A percentile compares a stretch with the other conserved stretches of the same genome.
Evolutionary conservation across 2,797 vertebrate genomes (phyloP).

Genomic region (Enteromius fasciolatus): DNA sequence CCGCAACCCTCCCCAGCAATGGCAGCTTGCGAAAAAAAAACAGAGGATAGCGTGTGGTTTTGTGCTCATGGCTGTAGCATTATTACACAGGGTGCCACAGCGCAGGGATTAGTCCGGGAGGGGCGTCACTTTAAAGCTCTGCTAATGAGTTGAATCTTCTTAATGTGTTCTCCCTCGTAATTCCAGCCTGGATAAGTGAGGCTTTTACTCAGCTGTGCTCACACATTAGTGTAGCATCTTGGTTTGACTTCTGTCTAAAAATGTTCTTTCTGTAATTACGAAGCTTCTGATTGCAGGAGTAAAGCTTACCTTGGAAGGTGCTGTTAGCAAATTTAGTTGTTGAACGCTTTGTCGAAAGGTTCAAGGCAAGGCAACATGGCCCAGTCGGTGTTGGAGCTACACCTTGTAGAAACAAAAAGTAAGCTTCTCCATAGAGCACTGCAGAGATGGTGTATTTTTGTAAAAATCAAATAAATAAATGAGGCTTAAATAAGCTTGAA

Average conservation of each 20-base stretch:
- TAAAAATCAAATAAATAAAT: not conserved
- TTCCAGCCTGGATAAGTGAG: constrained; percentile 83
- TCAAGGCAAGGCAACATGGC: too few species aligned
- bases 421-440: not conserved
- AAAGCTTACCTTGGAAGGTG: not conserved
- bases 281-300: constrained; percentile 54
- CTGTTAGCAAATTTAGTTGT: not conserved
- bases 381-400: not conserved
- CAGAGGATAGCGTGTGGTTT: constrained; percentile 58
- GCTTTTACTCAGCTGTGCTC: constrained; percentile 77
- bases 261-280: constrained; percentile 55
- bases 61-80: constrained; percentile 68
- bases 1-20: not conserved
- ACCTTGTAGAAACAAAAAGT: not conserved
- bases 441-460: not conserved
- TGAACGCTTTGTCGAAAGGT: not conserved
- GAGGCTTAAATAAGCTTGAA: not conserved
- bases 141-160: constrained; percentile 85
- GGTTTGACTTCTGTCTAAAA: constrained; percentile 51
- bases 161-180: constrained; percentile 84
- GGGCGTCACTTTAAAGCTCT: constrained; percentile 80
- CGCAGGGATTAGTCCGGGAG: constrained; percentile 81
- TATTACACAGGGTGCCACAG: constrained; percentile 81
- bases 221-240: constrained; percentile 35
- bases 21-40: constrained; percentile 63